Evolutionary conservation across 1,140 invertebrate genomes (phyloP), one percentile per base, ranked within the genome.

Genomic region (Halesus radiatus): DNA sequence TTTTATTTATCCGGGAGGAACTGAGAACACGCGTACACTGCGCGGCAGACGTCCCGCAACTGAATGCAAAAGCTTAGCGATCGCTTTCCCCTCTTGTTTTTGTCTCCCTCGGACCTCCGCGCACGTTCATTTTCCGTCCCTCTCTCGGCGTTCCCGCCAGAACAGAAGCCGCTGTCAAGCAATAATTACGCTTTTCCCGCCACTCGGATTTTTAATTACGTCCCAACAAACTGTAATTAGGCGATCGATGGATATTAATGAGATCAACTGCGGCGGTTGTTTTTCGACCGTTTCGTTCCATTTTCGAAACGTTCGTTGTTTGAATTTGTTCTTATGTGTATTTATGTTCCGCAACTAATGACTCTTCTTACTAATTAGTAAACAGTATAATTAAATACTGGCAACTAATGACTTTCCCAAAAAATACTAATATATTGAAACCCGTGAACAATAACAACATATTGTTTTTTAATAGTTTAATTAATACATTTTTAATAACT

Each of bases 191-290:
- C 80, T 78, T 77, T 80, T 81, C 80, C 80, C 80, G 80, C 76
- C 80, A 81, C 80, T 81, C 80, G 80, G 80, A 78, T 81, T 81
- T 81, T 81, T 81, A 81, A 81, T 81, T 78, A 81, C 80, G 70
- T 81, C 76, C 80, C 80, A 72, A 73, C 80, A 74, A 62, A 79
- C 64, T 68, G 79, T 80, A 76, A 80, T 76, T 75, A 76, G 79
- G 18, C 74, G 79, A 80, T 80, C 79, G 79, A 76, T 76, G 73
- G 80, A 74, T 78, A 81, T 81, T 78, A 81, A 76, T 77, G 74
- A 76, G 74, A 80, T 78, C 75, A 78, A 73, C 76, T 68, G 66
- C 52, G 58, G 60, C 74, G 72, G 37, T 45, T 45, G 37, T 58
- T 73, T 72, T 50, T 52, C 58, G 23, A n/a, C 62, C 26, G 60